A percentile compares a stretch with the other conserved stretches of the same genome.
Conservation (phyloP, 2,888 invertebrate genomes). For the Andrena fulva region DNA sequence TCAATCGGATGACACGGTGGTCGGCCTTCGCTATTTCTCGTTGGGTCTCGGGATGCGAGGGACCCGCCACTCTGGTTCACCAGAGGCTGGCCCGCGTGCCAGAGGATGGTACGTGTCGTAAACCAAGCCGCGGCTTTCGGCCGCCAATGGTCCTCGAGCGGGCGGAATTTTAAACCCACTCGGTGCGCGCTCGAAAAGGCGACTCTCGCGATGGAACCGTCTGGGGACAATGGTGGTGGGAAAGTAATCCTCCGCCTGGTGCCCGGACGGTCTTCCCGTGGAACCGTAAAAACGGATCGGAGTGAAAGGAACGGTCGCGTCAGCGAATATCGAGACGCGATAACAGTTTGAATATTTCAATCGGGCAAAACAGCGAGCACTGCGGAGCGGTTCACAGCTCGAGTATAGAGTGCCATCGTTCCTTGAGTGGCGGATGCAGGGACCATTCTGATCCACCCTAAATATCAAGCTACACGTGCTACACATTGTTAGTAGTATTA, state of each 20-base stretch:
- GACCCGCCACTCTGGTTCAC: constrained; percentile 51
- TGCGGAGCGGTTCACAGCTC: not conserved
- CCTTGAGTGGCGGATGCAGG: too few species aligned
- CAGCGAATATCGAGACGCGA: constrained; percentile 42
- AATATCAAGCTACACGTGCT: too few species aligned
- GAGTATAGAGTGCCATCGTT: not conserved
- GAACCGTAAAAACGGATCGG: constrained; percentile 22
- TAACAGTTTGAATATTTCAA: constrained; percentile 15
- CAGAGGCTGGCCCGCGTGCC: constrained; percentile 35
- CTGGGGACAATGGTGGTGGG: constrained; percentile 25
- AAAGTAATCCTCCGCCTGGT: constrained; percentile 5
- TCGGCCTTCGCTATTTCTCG: constrained; percentile 78
- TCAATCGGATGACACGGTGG: constrained; percentile 78
- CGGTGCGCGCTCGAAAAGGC: not conserved
- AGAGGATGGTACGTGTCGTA: constrained; percentile 51
- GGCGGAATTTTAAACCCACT: constrained; percentile 33
- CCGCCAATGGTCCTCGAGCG: constrained; percentile 12
- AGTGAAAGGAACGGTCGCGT: constrained; percentile 48
- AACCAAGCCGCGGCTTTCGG: constrained; percentile 28
- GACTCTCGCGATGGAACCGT: not conserved
- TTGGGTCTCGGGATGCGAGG: constrained; percentile 61
- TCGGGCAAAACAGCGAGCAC: not conserved
- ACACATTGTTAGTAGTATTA: too few species aligned
- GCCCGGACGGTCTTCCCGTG: not conserved
- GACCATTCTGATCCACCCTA: too few species aligned